These are phyloP conservation scores for Proteles cristata DNA, from an alignment of 2,113 vertebrate species.

Conservation along the genomic window DNA sequence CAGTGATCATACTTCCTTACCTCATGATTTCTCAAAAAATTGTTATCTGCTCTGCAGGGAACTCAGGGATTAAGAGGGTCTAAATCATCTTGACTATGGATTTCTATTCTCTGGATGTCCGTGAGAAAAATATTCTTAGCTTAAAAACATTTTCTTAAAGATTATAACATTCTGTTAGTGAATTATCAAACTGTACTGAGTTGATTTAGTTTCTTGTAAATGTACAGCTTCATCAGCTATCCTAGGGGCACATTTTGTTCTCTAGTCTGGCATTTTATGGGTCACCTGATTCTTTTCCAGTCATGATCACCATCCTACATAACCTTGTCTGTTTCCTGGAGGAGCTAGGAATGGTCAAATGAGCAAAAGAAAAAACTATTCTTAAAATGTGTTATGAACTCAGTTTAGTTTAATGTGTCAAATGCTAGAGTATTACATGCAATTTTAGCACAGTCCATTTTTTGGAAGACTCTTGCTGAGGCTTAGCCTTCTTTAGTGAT, in stretches of 20 bases:
- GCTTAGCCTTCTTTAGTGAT: constrained; percentile 87
- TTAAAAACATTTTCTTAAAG: constrained; percentile 39
- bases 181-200: neutral
- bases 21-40: neutral
- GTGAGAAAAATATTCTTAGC: neutral
- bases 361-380: constrained; percentile 76
- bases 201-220: neutral
- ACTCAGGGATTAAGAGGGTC: neutral
- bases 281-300: constrained; percentile 82
- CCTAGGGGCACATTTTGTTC: constrained; percentile 56
- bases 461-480: constrained; percentile 84
- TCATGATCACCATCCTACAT: constrained; percentile 76
- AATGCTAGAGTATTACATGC: constrained; percentile 75
- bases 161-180: neutral
- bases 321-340: constrained; percentile 83
- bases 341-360: constrained; percentile 81
- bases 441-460: constrained; percentile 82
- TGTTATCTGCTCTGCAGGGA: neutral
- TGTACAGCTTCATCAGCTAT: constrained; percentile 35
- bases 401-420: constrained; percentile 83
- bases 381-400: constrained; percentile 82
- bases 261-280: constrained; percentile 70
- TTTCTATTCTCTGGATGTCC: constrained; percentile 3
- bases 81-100: neutral
- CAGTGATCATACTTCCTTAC: neutral